Evolutionary conservation across 1,140 invertebrate species (phyloP).

Genomic region (Ylistrum balloti): DNA sequence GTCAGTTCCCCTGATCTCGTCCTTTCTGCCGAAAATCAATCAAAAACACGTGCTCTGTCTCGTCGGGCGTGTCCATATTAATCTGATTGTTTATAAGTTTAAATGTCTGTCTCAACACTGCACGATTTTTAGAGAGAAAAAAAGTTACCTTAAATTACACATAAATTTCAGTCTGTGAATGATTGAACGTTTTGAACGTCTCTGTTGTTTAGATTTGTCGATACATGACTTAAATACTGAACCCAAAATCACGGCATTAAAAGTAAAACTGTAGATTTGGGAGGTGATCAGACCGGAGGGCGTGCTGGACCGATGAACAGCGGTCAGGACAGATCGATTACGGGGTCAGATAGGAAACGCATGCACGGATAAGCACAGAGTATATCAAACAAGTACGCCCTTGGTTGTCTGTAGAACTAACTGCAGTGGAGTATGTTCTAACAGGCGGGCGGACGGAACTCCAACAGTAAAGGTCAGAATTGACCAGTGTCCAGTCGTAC

Average conservation of each 20-base stretch:
- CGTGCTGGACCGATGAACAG: background rate
- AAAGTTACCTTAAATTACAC: background rate
- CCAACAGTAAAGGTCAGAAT: background rate
- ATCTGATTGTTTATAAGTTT: background rate
- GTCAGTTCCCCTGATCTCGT: background rate
- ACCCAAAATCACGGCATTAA: background rate
- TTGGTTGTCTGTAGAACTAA: background rate
- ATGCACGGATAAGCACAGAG: background rate
- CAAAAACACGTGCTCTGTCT: background rate
- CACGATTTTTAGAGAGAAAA: background rate
- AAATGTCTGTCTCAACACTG: background rate
- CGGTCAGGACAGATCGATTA: slow-evolving; percentile 25
- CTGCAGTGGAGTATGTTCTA: background rate
- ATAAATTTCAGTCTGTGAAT: background rate
- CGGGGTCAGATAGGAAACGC: slow-evolving; percentile 8
- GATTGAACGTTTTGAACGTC: slow-evolving; percentile 25
- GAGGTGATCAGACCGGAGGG: background rate
- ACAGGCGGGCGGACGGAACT: background rate
- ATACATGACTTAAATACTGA: background rate
- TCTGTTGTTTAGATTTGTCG: background rate
- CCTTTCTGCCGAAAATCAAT: background rate
- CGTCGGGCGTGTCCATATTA: background rate
- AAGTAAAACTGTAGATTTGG: background rate
- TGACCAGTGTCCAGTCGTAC: background rate
- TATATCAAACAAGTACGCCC: slow-evolving; percentile 27